These are phyloP conservation scores for Drosophila tanythrix DNA, from an alignment of 2,888 invertebrate species.

Conservation along the genomic window DNA sequence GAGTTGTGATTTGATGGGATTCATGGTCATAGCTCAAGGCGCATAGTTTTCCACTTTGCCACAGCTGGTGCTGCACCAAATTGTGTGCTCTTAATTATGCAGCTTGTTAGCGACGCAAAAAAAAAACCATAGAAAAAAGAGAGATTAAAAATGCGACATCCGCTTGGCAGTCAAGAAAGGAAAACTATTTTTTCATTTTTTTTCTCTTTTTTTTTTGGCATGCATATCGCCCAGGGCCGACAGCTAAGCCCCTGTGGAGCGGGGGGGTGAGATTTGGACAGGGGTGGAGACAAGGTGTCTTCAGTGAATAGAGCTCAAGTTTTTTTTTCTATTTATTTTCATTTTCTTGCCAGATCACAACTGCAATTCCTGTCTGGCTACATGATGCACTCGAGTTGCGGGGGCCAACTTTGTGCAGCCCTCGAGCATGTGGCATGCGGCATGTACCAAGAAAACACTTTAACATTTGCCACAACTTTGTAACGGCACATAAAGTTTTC, in stretches of 20 bases:
- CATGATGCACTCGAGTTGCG: constrained; percentile 41
- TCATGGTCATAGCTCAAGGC: constrained; percentile 27
- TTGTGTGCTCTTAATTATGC: constrained; percentile 64
- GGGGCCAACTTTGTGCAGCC: constrained; percentile 29
- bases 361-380: constrained; percentile 23
- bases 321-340: neutral
- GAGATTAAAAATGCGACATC: constrained; percentile 9
- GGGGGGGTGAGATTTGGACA: neutral
- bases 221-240: constrained; percentile 29
- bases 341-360: constrained; percentile 8
- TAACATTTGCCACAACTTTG: constrained; percentile 12
- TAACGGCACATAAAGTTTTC: constrained; percentile 5
- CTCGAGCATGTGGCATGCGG: constrained; percentile 32
- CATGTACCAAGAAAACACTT: constrained; percentile 16
- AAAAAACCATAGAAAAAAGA: neutral
- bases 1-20: neutral
- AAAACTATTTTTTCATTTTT: constrained; percentile 10
- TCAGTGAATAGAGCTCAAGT: constrained; percentile 22
- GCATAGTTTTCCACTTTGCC: constrained; percentile 23
- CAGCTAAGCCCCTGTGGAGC: neutral
- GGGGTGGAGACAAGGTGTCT: constrained; percentile 4
- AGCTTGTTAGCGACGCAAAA: constrained; percentile 53
- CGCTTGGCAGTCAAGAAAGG: constrained; percentile 28
- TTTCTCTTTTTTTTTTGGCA: constrained; percentile 11
- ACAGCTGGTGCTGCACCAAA: constrained; percentile 14